These are phyloP conservation scores for Chrysomallon squamiferum DNA, from an alignment of 1,140 invertebrate genomes.

Conservation along the genomic window DNA sequence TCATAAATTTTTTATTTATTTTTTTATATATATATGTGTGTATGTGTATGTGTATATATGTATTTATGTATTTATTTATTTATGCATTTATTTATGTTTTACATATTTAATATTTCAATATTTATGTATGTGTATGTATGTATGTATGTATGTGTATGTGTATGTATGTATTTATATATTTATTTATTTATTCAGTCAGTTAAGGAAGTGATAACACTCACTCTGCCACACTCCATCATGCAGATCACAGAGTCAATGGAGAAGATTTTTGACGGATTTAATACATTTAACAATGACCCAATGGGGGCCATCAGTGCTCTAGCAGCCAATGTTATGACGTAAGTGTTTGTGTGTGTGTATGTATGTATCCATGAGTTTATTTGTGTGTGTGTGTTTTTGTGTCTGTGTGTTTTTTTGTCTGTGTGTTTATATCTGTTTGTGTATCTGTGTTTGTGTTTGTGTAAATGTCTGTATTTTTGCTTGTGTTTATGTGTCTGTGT, in stretches of 20 bases:
- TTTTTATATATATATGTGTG: no score
- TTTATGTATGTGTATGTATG: no score
- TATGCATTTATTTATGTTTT: no score
- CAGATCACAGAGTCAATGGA: slow-evolving; percentile 23
- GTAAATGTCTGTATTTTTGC: neutral
- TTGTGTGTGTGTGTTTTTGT: neutral
- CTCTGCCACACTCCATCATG: slow-evolving; percentile 28
- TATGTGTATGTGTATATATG: no score
- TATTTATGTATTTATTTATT: no score
- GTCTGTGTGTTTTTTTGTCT: neutral
- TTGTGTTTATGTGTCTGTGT: no score
- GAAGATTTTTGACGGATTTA: slow-evolving; percentile 28
- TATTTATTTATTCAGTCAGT: slow-evolving; percentile 7
- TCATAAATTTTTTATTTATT: no score
- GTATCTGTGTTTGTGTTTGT: neutral
- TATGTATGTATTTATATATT: no score
- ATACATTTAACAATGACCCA: slow-evolving; percentile 29
- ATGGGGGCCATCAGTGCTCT: slow-evolving; percentile 26
- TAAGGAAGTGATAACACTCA: slow-evolving; percentile 24
- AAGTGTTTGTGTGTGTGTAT: slow-evolving; percentile 4
- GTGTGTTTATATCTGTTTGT: neutral
- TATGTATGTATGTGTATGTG: no score
- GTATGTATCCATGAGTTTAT: neutral
- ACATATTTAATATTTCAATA: no score
- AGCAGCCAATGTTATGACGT: slow-evolving; percentile 23